A percentile compares a stretch with the other conserved stretches of the same genome.
These are phyloP conservation scores for Cyclophora punctaria DNA, from an alignment of 2,888 invertebrate species.

Conservation along the genomic window DNA sequence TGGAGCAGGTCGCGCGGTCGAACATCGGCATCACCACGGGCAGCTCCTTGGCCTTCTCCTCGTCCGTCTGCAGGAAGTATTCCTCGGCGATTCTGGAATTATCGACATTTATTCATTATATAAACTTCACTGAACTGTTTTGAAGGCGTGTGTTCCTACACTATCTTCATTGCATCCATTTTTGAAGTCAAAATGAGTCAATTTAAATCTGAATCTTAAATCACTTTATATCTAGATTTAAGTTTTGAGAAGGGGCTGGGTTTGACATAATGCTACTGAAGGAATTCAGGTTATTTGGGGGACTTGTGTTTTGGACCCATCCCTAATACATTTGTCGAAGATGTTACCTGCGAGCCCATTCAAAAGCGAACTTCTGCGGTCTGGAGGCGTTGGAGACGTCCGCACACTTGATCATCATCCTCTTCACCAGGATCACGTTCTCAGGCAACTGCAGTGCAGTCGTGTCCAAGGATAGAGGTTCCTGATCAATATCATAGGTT, in stretches of 20 bases:
- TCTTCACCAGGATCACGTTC: constrained; percentile 89
- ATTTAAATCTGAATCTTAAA: no score
- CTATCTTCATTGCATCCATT: no score
- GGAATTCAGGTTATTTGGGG: no score
- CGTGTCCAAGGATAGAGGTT: constrained; percentile 60
- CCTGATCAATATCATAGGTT: constrained; percentile 31
- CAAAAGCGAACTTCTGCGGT: constrained; percentile 86
- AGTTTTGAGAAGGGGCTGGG: no score
- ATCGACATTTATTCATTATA: no score
- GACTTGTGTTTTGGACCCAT: no score
- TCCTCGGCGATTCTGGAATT: constrained; percentile 91
- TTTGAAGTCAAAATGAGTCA: no score
- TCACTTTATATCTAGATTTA: no score
- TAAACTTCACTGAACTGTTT: no score
- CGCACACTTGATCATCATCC: constrained; percentile 99
- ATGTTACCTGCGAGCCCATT: constrained; percentile 87
- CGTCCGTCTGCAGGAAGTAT: constrained; percentile 98
- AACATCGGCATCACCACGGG: constrained; percentile 99
- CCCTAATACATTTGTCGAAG: not conserved
- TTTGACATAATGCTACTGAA: no score
- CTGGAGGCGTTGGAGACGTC: constrained; percentile 98
- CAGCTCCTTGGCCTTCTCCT: constrained; percentile 90
- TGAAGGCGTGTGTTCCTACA: no score
- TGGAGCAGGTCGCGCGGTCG: constrained; percentile 94
- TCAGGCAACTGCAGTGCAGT: constrained; percentile 79